Conservation (phyloP, 1,140 invertebrate genomes). For the Phenacoccus solenopsis region DNA sequence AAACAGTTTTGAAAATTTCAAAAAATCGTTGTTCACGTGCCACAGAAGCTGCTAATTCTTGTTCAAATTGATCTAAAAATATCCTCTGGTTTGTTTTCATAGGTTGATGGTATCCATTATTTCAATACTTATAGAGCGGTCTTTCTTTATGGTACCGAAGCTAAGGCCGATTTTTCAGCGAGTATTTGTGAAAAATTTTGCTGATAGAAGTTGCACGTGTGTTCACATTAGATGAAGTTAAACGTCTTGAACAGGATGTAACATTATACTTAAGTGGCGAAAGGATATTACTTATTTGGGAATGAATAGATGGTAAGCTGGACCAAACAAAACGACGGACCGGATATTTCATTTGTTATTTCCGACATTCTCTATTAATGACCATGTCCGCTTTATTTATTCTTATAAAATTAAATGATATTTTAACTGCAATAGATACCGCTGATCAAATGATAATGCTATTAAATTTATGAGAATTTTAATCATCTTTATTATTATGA, state of each 20-base stretch:
- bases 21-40: too few relatives aligned
- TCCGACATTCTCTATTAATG: slow-evolving; percentile 14
- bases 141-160: too few relatives aligned
- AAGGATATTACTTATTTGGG: slow-evolving; percentile 17
- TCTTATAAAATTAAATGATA: slow-evolving; percentile 13
- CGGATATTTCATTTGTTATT: slow-evolving; percentile 17
- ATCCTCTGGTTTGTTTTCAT: too few relatives aligned
- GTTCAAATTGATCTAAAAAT: too few relatives aligned
- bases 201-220: neutral
- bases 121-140: too few relatives aligned
- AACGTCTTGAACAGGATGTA: slow-evolving; percentile 11
- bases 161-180: too few relatives aligned
- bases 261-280: slow-evolving; percentile 9
- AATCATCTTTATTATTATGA: neutral
- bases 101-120: too few relatives aligned
- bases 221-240: neutral
- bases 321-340: slow-evolving; percentile 14
- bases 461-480: slow-evolving; percentile 4
- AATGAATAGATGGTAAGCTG: slow-evolving; percentile 6
- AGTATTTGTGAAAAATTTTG: too few relatives aligned
- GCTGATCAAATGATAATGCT: neutral
- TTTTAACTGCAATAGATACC: neutral
- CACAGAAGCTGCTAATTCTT: too few relatives aligned
- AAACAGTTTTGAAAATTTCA: too few relatives aligned
- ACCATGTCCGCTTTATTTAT: slow-evolving; percentile 9